These are phyloP conservation scores for Apotomis capreana DNA, from an alignment of 2,888 invertebrate genomes.

Conservation along the genomic window DNA sequence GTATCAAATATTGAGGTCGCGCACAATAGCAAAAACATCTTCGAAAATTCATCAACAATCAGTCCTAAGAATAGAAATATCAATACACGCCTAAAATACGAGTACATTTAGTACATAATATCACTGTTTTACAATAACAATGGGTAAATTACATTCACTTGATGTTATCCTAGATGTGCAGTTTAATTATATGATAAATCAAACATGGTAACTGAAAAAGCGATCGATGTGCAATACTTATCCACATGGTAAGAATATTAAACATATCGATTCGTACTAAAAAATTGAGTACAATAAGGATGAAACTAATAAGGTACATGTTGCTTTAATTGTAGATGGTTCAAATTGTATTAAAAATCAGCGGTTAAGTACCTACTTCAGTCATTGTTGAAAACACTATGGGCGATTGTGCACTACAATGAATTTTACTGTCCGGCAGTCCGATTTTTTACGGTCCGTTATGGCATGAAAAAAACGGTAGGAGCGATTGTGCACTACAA, in stretches of 20 bases:
- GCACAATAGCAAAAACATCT: constrained; percentile 33
- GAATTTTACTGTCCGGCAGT: too few relatives aligned
- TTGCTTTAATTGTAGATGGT: neutral
- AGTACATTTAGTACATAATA: constrained; percentile 58
- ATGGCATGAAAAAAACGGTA: too few relatives aligned
- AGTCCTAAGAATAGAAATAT: constrained; percentile 33
- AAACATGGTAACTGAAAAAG: constrained; percentile 72
- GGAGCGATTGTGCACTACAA: too few relatives aligned
- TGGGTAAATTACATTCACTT: constrained; percentile 53
- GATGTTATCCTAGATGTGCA: constrained; percentile 55
- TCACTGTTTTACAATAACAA: constrained; percentile 67
- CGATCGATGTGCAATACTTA: constrained; percentile 55
- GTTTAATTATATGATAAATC: constrained; percentile 46
- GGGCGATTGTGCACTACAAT: too few relatives aligned
- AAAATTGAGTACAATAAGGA: neutral
- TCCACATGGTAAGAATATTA: constrained; percentile 35
- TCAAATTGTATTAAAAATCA: constrained; percentile 6
- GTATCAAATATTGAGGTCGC: constrained; percentile 27
- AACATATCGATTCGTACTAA: constrained; percentile 1
- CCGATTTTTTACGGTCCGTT: too few relatives aligned
- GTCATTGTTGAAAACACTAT: constrained; percentile 4
- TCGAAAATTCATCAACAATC: constrained; percentile 28
- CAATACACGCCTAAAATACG: constrained; percentile 53
- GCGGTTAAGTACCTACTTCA: constrained; percentile 23
- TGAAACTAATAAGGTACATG: neutral